Conservation (phyloP, 2,797 vertebrate species). For the Enteromius thamalakanensis region DNA sequence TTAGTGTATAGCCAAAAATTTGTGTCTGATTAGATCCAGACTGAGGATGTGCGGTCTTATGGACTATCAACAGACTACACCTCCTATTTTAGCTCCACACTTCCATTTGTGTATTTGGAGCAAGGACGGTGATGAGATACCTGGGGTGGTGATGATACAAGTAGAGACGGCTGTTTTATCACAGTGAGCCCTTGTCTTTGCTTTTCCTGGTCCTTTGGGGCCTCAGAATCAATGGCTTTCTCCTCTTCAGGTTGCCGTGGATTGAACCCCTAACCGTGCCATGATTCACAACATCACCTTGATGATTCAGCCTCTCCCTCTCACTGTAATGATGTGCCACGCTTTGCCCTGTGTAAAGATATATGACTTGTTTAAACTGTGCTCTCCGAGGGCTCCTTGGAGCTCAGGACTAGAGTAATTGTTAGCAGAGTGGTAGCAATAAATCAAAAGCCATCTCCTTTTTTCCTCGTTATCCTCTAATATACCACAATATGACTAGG, state of each 20-base stretch:
- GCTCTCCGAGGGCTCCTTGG: conserved; percentile 65
- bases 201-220: background rate
- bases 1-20: background rate
- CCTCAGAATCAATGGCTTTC: conserved; percentile 28
- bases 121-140: background rate
- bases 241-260: conserved; percentile 34
- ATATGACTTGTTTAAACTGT: conserved; percentile 72
- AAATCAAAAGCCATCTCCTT: conserved; percentile 72
- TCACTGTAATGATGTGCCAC: conserved; percentile 35
- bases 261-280: conserved; percentile 50
- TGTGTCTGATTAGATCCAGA: background rate
- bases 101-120: background rate
- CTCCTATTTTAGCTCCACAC: background rate
- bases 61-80: background rate
- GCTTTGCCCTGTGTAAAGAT: conserved; percentile 59
- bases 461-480: conserved; percentile 75
- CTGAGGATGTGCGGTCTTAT: background rate
- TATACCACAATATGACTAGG: conserved; percentile 52
- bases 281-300: conserved; percentile 53
- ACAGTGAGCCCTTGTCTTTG: background rate
- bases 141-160: background rate
- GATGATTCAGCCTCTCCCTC: conserved; percentile 30
- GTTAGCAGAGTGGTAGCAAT: conserved; percentile 74
- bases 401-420: conserved; percentile 72
- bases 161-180: background rate